Base-by-base conservation (phyloP, 37 sponge, comb jelly and placozoan genomes). In the Cladorhizidae sp. region DNA sequence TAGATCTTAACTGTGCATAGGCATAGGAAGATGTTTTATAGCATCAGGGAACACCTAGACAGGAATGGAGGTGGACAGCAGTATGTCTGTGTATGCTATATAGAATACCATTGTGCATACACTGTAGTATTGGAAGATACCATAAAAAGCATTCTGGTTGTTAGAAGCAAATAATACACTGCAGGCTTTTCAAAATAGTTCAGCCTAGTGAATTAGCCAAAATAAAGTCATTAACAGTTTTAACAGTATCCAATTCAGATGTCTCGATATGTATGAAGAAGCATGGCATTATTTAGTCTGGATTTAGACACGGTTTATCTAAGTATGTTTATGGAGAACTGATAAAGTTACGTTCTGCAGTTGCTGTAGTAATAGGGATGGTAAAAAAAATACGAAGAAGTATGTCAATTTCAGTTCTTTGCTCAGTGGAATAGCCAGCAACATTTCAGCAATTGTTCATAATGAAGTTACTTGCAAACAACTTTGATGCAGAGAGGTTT, bases 381-480 rank as follows among this genome's bases (percentile, higher is more conserved):
- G 55, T 54, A 54, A 54, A 54, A 17, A 54, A 54, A 54, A 54
- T 54, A 54, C 17, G 55, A 54, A 54, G 55, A 54, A 54, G 17
- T 20, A 54, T 54, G 55, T 54, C 17, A 54, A 54, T 17, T 54
- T 54, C 55, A 54, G 55, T 17, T 54, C 55, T 54, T 54, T 54
- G 55, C 55, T 54, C 55, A 54, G 55, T 54, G 55, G 55, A 54
- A 54, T 54, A 54, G 17, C 55, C 17, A 54, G 55, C 55, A 54
- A 54, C 55, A 54, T 54, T 54, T 54, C 55, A 54, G 55, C 12
- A 54, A 54, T 54, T 54, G 55, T 54, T 54, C 55, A 54, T 54
- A 54, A 54, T 54, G 55, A 54, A 54, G 55, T n/a, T n/a, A n/a
- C n/a, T n/a, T n/a, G n/a, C n/a, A 54, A 54, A 54, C 55, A 54